Conservation (phyloP, 2,888 invertebrate species). For the Hoplodrina blanda region DNA sequence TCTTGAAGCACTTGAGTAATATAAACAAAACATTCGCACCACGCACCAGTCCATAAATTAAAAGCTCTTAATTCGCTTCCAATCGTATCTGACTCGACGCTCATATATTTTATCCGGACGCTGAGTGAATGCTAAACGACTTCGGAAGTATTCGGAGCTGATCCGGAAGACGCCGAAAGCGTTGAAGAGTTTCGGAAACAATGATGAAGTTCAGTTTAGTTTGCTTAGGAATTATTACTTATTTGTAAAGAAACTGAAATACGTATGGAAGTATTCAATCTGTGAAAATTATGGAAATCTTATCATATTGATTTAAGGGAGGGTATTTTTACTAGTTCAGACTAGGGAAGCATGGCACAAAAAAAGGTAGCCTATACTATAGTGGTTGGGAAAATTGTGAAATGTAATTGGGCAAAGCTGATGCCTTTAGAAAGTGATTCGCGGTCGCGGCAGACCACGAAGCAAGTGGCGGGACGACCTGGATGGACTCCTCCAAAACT, state of each 20-base stretch:
- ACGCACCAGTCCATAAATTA: constrained; percentile 57
- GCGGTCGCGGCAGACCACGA: too few species aligned
- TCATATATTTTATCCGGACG: constrained; percentile 63
- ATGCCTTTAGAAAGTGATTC: too few species aligned
- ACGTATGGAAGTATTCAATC: not conserved
- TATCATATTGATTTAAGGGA: too few species aligned
- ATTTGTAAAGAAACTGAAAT: not conserved
- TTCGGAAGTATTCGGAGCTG: constrained; percentile 30
- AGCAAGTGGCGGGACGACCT: too few species aligned
- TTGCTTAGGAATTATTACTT: not conserved
- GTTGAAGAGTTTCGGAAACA: constrained; percentile 12
- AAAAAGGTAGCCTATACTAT: too few species aligned
- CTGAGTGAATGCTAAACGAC: constrained; percentile 54
- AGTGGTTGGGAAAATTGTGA: too few species aligned
- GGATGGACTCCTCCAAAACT: too few species aligned
- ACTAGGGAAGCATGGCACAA: too few species aligned
- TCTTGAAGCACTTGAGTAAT: constrained; percentile 23
- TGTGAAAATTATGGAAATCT: not conserved
- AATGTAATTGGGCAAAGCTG: too few species aligned
- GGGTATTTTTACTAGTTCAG: too few species aligned
- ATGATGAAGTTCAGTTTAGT: constrained; percentile 3
- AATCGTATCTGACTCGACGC: constrained; percentile 58
- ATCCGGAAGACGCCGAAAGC: constrained; percentile 34
- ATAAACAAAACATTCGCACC: constrained; percentile 55
- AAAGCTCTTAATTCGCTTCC: constrained; percentile 55